These are phyloP conservation scores for Scaptomyza graminum DNA, from an alignment of 1,140 invertebrate genomes.

Conservation along the genomic window DNA sequence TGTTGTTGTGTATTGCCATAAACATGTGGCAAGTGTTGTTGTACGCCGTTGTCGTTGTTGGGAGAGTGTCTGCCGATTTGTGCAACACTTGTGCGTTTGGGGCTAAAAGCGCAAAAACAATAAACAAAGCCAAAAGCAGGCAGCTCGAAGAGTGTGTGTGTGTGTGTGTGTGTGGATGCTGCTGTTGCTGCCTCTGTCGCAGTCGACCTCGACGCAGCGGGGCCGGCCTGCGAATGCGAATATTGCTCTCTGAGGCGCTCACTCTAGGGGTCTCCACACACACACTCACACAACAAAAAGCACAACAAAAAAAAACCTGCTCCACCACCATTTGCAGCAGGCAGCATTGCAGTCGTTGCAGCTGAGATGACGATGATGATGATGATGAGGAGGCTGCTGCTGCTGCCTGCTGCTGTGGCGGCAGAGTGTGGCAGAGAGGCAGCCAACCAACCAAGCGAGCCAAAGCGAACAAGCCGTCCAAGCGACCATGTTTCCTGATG, in stretches of 20 bases:
- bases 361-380: conserved; percentile 33
- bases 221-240: conserved; percentile 40
- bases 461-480: conserved; percentile 43
- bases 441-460: conserved; percentile 47
- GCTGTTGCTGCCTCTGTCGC: conserved; percentile 26
- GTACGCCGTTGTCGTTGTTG: conserved; percentile 9
- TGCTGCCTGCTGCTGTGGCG: conserved; percentile 20
- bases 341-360: conserved; percentile 36
- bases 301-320: conserved; percentile 60
- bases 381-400: conserved; percentile 26
- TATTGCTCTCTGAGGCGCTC: conserved; percentile 64
- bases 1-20: conserved; percentile 33
- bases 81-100: conserved; percentile 49
- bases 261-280: conserved; percentile 6
- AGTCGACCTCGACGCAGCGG: conserved; percentile 42
- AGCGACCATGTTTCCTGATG: conserved; percentile 84
- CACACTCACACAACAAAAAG: background rate
- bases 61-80: conserved; percentile 62
- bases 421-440: conserved; percentile 16
- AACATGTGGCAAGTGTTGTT: conserved; percentile 44
- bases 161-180: conserved; percentile 27
- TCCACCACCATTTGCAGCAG: conserved; percentile 80
- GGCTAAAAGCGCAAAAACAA: conserved; percentile 43
- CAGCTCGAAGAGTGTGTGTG: background rate
- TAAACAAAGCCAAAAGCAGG: conserved; percentile 48